Conservation (phyloP, 2,888 invertebrate species). For the Tanypteryx hageni region DNA sequence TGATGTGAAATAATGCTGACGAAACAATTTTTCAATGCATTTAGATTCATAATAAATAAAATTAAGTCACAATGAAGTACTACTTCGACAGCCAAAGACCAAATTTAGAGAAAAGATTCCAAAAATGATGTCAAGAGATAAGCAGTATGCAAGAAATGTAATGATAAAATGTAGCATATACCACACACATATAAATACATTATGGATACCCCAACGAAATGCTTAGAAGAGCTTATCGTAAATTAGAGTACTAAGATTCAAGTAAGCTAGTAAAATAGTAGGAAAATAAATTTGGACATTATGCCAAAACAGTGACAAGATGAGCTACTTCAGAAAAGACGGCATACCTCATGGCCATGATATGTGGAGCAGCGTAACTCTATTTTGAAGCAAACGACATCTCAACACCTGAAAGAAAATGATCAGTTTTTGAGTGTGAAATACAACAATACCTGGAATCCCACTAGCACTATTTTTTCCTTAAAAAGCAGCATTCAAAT, state of each 20-base stretch:
- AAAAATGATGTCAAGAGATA: background rate
- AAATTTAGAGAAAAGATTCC: background rate
- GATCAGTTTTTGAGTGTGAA: constrained; percentile 3
- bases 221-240: background rate
- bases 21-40: background rate
- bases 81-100: background rate
- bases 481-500: background rate
- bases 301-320: background rate
- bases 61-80: background rate
- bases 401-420: constrained; percentile 8
- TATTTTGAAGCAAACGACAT: constrained; percentile 25
- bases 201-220: background rate
- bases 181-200: no score
- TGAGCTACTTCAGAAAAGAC: background rate
- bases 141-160: background rate
- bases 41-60: background rate
- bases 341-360: constrained; percentile 7
- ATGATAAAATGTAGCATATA: background rate
- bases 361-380: background rate
- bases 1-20: background rate
- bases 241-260: background rate
- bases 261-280: background rate
- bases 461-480: background rate
- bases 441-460: background rate
- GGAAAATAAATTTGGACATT: background rate